A percentile compares a stretch with the other conserved stretches of the same genome.
Evolutionary conservation across 1,140 invertebrate genomes (phyloP).

Genomic region (Paramacrobiotus metropolitanus): DNA sequence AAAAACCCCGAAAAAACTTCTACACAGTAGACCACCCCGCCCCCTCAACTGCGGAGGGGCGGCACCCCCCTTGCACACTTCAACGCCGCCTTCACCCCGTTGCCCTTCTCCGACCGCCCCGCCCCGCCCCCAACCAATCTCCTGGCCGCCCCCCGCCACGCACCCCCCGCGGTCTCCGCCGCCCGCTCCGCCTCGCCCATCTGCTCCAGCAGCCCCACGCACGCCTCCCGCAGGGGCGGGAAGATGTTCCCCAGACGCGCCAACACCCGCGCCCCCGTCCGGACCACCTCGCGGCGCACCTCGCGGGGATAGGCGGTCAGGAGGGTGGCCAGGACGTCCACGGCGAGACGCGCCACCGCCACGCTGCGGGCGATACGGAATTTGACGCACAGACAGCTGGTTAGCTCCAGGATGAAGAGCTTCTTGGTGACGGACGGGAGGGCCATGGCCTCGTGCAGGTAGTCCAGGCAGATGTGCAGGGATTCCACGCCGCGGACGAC

Average conservation of each 20-base stretch:
- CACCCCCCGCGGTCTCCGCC: no score
- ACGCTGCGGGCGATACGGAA: neutral
- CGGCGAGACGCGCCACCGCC: neutral
- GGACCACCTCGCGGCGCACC: neutral
- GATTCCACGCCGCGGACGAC: neutral
- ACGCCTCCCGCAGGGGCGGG: neutral
- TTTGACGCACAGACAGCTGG: neutral
- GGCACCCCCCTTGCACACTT: no score
- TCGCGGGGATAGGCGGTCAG: neutral
- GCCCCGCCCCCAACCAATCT: no score
- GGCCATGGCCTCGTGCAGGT: neutral
- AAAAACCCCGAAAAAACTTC: no score
- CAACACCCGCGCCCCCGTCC: neutral
- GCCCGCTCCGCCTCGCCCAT: no score
- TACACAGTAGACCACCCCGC: no score
- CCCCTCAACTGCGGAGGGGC: no score
- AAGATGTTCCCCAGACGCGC: neutral
- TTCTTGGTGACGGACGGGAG: neutral
- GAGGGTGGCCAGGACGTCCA: neutral
- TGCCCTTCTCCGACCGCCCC: no score
- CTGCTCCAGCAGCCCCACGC: neutral
- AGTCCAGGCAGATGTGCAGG: neutral
- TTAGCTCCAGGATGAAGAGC: neutral
- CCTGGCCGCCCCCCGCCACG: no score
- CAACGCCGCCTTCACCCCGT: no score